A percentile compares a stretch with the other conserved stretches of the same genome.
Evolutionary conservation across 2,113 vertebrate genomes (phyloP).

Genomic region (Paradoxurus hermaphroditus): DNA sequence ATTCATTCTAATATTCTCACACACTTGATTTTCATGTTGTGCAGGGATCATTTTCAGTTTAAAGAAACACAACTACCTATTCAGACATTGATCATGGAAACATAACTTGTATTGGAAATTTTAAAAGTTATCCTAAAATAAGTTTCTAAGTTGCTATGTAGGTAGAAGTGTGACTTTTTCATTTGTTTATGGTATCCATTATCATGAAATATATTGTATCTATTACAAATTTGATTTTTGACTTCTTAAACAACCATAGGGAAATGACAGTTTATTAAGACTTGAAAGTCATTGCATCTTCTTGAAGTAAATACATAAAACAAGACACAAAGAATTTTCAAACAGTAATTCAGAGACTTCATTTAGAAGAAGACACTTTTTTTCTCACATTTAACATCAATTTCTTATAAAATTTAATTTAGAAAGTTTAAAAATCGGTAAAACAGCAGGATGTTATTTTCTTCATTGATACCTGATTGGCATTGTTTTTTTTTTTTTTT

Average conservation of each 20-base stretch:
- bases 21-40: background rate
- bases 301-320: background rate
- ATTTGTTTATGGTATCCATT: background rate
- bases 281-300: background rate
- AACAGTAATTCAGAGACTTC: background rate
- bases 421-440: background rate
- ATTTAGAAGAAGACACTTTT: background rate
- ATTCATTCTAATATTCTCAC: slow-evolving; percentile 2
- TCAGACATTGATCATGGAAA: background rate
- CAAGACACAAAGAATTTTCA: background rate
- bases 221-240: background rate
- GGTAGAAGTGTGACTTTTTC: background rate
- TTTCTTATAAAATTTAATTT: slow-evolving; percentile 37
- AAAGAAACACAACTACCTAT: background rate
- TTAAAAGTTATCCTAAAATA: background rate
- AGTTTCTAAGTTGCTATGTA: background rate
- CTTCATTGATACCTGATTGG: background rate
- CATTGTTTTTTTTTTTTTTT: too few species aligned
- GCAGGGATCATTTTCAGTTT: slow-evolving; percentile 29
- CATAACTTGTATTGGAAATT: background rate
- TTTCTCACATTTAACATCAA: background rate
- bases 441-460: background rate
- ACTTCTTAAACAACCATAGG: background rate
- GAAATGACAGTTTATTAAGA: background rate
- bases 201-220: background rate